Percentiles rank a stretch among this genome's conserved stretches.
phyloP scores from a whole-genome alignment of 1,140 invertebrate genomes.

The Drosophila obscura region DNA sequence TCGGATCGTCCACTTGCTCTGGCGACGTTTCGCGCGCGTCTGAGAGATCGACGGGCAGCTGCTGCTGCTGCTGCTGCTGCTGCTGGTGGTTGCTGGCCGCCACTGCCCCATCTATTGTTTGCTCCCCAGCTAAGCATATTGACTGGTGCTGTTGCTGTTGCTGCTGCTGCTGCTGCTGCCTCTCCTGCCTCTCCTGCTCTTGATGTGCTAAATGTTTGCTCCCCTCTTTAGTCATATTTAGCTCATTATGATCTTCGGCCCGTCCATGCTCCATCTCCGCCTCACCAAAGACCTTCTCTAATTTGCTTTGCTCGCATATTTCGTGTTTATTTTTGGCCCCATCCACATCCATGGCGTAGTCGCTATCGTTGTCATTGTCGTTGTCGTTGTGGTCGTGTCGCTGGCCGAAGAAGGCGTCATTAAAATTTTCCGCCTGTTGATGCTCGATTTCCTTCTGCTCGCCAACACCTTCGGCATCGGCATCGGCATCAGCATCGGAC shows the following conservation, averaged over 20 bases:
- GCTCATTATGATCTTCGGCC: conserved; percentile 67
- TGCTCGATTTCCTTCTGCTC: conserved; percentile 75
- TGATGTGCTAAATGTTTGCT: conserved; percentile 42
- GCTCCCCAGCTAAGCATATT: conserved; percentile 72
- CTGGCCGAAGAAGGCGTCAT: conserved; percentile 73
- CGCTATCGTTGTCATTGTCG: conserved; percentile 29
- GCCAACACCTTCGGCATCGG: conserved; percentile 59
- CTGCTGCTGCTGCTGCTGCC: too few species aligned
- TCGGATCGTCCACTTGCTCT: conserved; percentile 63
- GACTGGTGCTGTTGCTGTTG: conserved; percentile 35
- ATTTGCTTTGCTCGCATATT: conserved; percentile 80
- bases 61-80: conserved; percentile 17
- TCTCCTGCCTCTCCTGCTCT: conserved; percentile 46
- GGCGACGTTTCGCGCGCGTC: conserved; percentile 80
- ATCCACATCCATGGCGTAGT: conserved; percentile 75
- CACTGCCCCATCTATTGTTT: conserved; percentile 60
- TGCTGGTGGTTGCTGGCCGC: conserved; percentile 53
- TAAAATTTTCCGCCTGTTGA: conserved; percentile 82
- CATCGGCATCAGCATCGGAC: not conserved
- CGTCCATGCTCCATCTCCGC: too few species aligned
- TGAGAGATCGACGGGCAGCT: conserved; percentile 49
- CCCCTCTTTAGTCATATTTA: conserved; percentile 69
- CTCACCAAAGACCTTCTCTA: conserved; percentile 46
- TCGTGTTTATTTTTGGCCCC: conserved; percentile 76
- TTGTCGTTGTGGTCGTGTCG: conserved; percentile 51